Percentiles rank a stretch among this genome's conserved stretches.
Evolutionary conservation across 2,113 vertebrate species (phyloP).

Genomic region (Butorides virescens): DNA sequence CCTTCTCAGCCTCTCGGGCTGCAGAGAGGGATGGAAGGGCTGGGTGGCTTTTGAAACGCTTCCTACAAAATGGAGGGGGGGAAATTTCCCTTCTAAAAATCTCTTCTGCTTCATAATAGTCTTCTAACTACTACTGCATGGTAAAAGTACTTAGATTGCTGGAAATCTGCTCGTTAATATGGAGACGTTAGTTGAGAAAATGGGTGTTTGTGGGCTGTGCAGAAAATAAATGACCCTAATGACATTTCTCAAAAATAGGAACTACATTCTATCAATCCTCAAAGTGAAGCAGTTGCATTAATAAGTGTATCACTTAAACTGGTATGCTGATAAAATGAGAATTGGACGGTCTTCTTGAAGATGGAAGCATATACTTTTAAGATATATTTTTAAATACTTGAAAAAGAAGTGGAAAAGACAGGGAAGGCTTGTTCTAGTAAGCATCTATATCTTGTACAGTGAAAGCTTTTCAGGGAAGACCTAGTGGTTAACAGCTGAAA

Average conservation of each 20-base stretch:
- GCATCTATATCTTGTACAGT: background rate
- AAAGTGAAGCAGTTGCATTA: background rate
- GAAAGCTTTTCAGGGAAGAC: background rate
- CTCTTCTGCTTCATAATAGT: background rate
- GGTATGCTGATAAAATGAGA: background rate
- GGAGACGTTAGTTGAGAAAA: background rate
- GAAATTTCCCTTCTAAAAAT: background rate
- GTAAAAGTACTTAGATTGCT: background rate
- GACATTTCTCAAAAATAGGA: background rate
- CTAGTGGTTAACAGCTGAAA: slow-evolving; percentile 18
- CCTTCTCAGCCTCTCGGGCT: background rate
- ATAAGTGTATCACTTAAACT: background rate
- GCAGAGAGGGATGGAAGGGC: background rate
- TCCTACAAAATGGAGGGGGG: background rate
- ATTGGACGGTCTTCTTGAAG: background rate
- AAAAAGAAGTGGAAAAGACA: background rate
- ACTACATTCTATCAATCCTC: background rate
- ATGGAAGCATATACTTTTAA: background rate
- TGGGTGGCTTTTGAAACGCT: background rate
- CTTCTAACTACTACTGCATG: background rate
- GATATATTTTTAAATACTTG: background rate
- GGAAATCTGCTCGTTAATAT: background rate
- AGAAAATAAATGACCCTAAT: background rate
- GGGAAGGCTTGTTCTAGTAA: background rate
- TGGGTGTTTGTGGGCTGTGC: background rate